phyloP scores from a whole-genome alignment of 35 echinoderm and acorn worm species.

The Anneissia japonica region DNA sequence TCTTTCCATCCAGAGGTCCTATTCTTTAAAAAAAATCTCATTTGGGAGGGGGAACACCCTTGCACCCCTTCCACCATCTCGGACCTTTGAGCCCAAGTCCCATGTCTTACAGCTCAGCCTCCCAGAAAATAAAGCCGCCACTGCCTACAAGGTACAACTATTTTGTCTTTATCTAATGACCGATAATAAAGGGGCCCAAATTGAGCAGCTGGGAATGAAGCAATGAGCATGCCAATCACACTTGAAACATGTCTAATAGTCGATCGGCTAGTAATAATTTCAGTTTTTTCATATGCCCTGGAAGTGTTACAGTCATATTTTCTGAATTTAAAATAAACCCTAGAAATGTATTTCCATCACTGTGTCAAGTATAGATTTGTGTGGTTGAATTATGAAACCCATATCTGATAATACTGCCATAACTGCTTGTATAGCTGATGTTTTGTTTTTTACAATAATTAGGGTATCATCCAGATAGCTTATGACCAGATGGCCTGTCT shows the following conservation, averaged over 20 bases:
- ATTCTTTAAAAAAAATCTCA: too few species aligned
- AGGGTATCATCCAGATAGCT: constrained; percentile 7
- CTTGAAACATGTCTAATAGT: neutral
- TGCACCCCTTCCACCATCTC: too few species aligned
- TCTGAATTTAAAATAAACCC: neutral
- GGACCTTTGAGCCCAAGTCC: too few species aligned
- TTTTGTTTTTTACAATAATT: neutral
- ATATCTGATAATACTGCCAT: neutral
- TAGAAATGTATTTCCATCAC: neutral
- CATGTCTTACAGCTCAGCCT: too few species aligned
- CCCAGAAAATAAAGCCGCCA: too few species aligned
- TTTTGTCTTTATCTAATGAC: too few species aligned
- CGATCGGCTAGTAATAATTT: neutral
- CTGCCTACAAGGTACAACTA: too few species aligned
- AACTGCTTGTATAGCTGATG: neutral
- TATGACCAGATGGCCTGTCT: neutral
- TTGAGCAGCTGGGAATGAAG: neutral
- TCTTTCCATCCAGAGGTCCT: too few species aligned
- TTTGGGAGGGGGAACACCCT: too few species aligned
- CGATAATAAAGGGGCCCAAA: too few species aligned
- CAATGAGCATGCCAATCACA: neutral
- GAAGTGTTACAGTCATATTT: neutral
- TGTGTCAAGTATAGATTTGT: neutral
- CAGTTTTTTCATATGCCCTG: neutral
- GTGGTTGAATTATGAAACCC: constrained; percentile 10